phyloP scores from a whole-genome alignment of 2,888 invertebrate species.

The Melanophora roralis region DNA sequence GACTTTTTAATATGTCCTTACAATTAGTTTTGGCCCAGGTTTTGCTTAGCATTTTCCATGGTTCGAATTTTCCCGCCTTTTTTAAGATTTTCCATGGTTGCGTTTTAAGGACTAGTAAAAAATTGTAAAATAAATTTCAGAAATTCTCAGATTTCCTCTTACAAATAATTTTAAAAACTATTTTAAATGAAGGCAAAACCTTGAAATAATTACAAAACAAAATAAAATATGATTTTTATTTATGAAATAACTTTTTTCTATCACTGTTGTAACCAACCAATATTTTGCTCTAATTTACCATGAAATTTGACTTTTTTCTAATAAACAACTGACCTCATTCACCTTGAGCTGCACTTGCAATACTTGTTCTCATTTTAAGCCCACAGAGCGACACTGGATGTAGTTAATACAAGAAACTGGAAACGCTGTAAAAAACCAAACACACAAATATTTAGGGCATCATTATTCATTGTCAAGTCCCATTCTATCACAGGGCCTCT shows the following conservation, averaged over 20 bases:
- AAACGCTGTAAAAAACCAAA: slow-evolving; percentile 27
- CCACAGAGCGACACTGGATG: too few species aligned
- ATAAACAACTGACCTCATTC: background rate
- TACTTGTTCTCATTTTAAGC: slow-evolving; percentile 35
- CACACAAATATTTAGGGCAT: slow-evolving; percentile 30
- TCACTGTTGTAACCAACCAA: too few species aligned
- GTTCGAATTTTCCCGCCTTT: background rate
- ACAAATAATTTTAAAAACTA: too few species aligned
- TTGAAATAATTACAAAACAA: slow-evolving; percentile 29
- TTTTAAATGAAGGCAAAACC: background rate
- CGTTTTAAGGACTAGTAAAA: background rate
- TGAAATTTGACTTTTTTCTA: slow-evolving; percentile 22
- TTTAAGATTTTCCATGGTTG: background rate
- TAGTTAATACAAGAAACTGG: background rate
- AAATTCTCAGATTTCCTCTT: background rate
- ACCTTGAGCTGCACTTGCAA: slow-evolving; percentile 31
- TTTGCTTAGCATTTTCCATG: background rate
- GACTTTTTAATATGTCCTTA: too few species aligned
- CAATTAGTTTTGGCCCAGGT: too few species aligned
- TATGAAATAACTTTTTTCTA: too few species aligned
- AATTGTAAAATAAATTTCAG: background rate
- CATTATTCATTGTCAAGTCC: slow-evolving; percentile 19
- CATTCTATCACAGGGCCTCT: slow-evolving; percentile 28
- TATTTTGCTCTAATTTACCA: slow-evolving; percentile 33
- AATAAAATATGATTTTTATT: slow-evolving; percentile 9